These are phyloP conservation scores for Rhopalosiphum maidis DNA, from an alignment of 1,140 invertebrate species.

Conservation along the genomic window DNA sequence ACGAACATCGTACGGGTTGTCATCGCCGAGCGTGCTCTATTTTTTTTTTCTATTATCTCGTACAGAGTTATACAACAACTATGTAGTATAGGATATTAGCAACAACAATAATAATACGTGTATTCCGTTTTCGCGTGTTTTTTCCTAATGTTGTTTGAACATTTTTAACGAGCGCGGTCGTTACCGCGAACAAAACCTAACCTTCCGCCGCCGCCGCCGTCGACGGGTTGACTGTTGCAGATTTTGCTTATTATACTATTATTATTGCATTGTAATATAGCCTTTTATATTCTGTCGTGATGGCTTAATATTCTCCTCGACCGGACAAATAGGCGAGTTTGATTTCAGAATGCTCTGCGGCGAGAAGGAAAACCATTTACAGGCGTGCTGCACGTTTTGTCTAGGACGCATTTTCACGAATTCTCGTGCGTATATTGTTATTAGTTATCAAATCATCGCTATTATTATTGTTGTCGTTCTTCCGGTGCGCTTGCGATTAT, in stretches of 20 bases:
- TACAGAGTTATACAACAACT: neutral
- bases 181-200: conserved; percentile 18
- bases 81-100: no score
- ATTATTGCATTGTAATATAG: neutral
- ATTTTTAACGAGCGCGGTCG: conserved; percentile 39
- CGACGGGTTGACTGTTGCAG: neutral
- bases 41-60: neutral
- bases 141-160: neutral
- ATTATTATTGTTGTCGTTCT: neutral
- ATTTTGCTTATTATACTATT: neutral
- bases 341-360: neutral
- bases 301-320: neutral
- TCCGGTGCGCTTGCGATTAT: neutral
- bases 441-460: neutral
- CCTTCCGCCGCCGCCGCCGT: neutral
- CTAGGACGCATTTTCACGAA: neutral
- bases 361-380: neutral
- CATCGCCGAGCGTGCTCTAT: neutral
- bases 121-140: neutral
- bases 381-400: neutral
- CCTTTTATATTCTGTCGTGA: neutral
- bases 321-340: conserved; percentile 2
- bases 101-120: neutral
- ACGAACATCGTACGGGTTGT: neutral
- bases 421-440: neutral